Evolutionary conservation across 2,797 vertebrate species (phyloP), one percentile per base, ranked within the genome.

Genomic region (Falco novaeseelandiae): DNA sequence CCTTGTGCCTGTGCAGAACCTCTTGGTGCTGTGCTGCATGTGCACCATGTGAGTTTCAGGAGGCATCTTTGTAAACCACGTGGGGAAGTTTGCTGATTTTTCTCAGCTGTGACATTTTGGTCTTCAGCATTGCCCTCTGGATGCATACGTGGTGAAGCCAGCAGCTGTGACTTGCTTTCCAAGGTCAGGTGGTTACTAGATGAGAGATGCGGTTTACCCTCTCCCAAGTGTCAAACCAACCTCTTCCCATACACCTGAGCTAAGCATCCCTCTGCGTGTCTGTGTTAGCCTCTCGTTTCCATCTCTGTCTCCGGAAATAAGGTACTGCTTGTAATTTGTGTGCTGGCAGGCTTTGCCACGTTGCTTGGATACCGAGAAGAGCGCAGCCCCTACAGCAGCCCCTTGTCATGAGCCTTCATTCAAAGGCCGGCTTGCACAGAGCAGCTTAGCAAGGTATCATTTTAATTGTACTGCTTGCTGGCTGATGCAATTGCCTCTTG

Each of bases 361-460:
- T 96, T 97, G 94, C 95, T 74, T 94, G 97, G 93, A 87, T 89
- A 93, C 94, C 4, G 12, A 9, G 34, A 69, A 65, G 57, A 67
- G 90, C 73, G 15, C 25, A 69, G 69, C 67, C 63, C 9, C 73
- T 61, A 9, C 46, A 30, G 76, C 3, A 0, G 65, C 32, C 90
- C 71, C 70, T 91, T 0, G 9, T 55, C 1, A 1, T 25, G 74
- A 92, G 86, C 86, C 66, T 74, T 81, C 77, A 51, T 93, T 89
- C 58, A 83, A 42, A 79, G 85, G 55, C 70, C 0, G 4, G 12
- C 61, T 79, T 1, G 7, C 0, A 0, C 66, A 38, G 85, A 91
- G 92, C 34, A 3, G 97, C 97, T 97, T 94, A 97, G 93, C 8
- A 26, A 96, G 93, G 77, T 90, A 89, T 94, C 89, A 18, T 76